Base-by-base conservation (phyloP, 1,140 invertebrate genomes). In the Cydia splendana region DNA sequence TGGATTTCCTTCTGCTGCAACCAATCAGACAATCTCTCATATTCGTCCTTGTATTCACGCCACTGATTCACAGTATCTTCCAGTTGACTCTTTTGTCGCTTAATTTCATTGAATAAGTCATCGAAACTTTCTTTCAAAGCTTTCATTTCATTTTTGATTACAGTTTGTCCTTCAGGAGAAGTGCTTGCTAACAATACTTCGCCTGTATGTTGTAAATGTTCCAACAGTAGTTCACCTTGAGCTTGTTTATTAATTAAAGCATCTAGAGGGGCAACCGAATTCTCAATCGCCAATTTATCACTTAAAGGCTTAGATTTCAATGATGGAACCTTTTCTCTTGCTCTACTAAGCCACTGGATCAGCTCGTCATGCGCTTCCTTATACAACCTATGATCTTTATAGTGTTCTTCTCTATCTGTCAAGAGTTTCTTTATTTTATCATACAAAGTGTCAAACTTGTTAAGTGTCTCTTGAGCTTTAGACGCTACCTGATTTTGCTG, bases 31-130 rank as follows among this genome's bases (percentile, higher is more conserved):
- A 98, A 91, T 76, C 96, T 95, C 90, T 98, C 98, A 88, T 97
- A 98, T 91, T 98, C 97, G 84, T 98, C 97, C 89, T 98, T 98
- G 89, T 97, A 98, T 76, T 98, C 97, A 76, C 97, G 94, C 96
- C 97, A 98, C 85, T 98, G 96, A 53, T 95, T 94, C 74, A 98
- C 95, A 12, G 96, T 97, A 15, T 95, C 94, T 92, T 98, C 97
- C 20, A 98, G 87, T 90, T 97, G 95, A 78, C 96, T 96, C 85
- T 98, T 98, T 89, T 98, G 96, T 84, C 97, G 94, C 84, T 96
- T 95, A 28, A 98, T 96, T 84, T 98, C 97, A 91, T 96, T 96
- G 87, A 98, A 98, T 0, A 98, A 92, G 76, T 95, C 95, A 82
- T 98, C 96, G 83, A 98, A 98, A 83, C 96, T 97, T 87, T 98